Percentiles rank a stretch among this genome's conserved stretches.
These are phyloP conservation scores for Dorcus hopei DNA, from an alignment of 2,888 invertebrate species.

Conservation along the genomic window DNA sequence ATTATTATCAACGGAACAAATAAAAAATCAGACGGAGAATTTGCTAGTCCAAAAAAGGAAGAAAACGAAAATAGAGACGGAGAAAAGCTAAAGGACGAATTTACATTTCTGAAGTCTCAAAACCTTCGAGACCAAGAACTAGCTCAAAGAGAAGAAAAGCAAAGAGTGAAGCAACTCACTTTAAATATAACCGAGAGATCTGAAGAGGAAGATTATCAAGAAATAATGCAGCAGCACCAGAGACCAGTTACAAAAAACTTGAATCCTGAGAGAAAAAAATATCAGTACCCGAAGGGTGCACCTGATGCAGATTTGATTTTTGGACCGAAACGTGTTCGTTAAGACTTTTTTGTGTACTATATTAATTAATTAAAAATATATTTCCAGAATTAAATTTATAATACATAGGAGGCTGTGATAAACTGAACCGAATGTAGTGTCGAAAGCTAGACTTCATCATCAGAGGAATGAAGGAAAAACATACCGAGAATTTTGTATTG, in stretches of 20 bases:
- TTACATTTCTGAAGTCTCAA: slow-evolving; percentile 43
- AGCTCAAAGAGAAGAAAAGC: slow-evolving; percentile 78
- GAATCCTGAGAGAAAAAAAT: slow-evolving; percentile 77
- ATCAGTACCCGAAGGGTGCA: slow-evolving; percentile 92
- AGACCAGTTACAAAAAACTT: slow-evolving; percentile 73
- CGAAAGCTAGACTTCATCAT: no score
- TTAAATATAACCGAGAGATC: slow-evolving; percentile 94
- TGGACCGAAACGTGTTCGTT: slow-evolving; percentile 70
- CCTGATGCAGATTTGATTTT: slow-evolving; percentile 94
- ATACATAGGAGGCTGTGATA: no score
- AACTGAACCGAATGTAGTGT: no score
- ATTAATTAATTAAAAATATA: no score
- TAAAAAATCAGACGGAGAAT: no score
- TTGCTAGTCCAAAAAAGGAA: no score
- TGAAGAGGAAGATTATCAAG: slow-evolving; percentile 91
- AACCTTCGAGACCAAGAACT: slow-evolving; percentile 85
- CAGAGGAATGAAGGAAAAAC: no score
- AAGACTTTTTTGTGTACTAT: slow-evolving; percentile 21
- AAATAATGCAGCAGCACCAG: slow-evolving; percentile 57
- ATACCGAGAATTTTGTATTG: no score
- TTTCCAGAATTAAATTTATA: no score
- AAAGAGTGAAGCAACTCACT: slow-evolving; percentile 78
- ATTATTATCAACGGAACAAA: no score
- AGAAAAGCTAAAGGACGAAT: no score
- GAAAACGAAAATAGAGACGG: no score